Percentiles rank a stretch among this genome's conserved stretches.
Conservation (phyloP, 2,888 invertebrate species). For the Salpingus planirostris region DNA sequence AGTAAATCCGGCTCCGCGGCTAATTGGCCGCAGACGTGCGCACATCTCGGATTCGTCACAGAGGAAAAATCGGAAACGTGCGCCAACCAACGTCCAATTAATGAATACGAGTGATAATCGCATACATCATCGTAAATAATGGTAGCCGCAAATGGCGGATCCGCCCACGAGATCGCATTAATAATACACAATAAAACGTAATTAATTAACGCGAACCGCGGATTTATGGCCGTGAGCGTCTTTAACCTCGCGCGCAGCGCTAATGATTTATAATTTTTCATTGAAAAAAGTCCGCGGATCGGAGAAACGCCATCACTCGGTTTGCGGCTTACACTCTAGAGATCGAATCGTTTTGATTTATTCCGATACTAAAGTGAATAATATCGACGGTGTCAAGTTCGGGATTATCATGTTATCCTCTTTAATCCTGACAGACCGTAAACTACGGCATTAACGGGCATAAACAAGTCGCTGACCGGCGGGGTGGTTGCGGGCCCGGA, state of each 20-base stretch:
- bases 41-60: too few species aligned
- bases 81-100: constrained; percentile 18
- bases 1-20: constrained; percentile 32
- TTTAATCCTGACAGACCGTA: constrained; percentile 29
- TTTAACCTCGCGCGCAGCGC: constrained; percentile 13
- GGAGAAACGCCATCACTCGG: too few species aligned
- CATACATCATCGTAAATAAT: constrained; percentile 29
- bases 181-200: constrained; percentile 32
- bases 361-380: constrained; percentile 14
- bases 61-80: too few species aligned
- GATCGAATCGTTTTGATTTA: neutral
- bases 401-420: constrained; percentile 30
- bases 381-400: constrained; percentile 22
- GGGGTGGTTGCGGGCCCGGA: constrained; percentile 22
- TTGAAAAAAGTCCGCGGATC: too few species aligned
- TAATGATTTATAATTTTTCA: constrained; percentile 18
- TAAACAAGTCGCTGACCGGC: constrained; percentile 27
- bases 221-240: constrained; percentile 27
- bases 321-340: too few species aligned
- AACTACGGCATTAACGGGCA: constrained; percentile 17
- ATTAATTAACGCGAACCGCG: constrained; percentile 30
- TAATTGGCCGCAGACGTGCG: constrained; percentile 31
- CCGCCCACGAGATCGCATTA: constrained; percentile 29
- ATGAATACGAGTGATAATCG: constrained; percentile 29
- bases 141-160: constrained; percentile 32